Evolutionary conservation across 2,797 vertebrate genomes (phyloP).

Genomic region (Tinamus major): DNA sequence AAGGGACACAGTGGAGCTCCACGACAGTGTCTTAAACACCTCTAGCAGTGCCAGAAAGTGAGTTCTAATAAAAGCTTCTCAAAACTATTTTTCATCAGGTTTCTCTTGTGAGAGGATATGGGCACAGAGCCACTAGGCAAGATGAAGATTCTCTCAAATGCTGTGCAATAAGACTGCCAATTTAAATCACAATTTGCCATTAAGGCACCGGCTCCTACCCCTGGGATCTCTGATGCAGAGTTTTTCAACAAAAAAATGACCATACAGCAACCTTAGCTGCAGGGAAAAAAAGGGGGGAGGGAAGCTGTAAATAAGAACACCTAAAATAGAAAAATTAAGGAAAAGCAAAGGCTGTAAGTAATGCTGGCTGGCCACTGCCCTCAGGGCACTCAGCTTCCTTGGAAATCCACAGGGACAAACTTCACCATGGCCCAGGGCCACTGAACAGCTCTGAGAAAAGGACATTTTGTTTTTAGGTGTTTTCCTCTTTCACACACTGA

Average conservation of each 20-base stretch:
- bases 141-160: neutral
- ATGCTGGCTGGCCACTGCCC: neutral
- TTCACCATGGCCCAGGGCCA: neutral
- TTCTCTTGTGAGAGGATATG: neutral
- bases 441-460: neutral
- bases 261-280: neutral
- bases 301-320: neutral
- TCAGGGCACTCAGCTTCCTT: rapidly evolving
- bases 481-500: slow-evolving; percentile 28
- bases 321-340: neutral
- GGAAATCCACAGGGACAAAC: neutral
- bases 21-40: neutral
- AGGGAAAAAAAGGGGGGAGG: neutral
- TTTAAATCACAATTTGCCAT: neutral
- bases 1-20: neutral
- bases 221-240: neutral
- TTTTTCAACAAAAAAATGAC: neutral
- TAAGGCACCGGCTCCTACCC: neutral
- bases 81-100: neutral
- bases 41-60: neutral
- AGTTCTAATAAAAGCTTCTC: neutral
- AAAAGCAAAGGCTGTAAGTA: neutral
- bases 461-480: slow-evolving; percentile 2
- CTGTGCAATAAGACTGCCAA: neutral
- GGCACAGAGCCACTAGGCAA: neutral